Evolutionary conservation across 2,888 invertebrate genomes (phyloP), one percentile per base, ranked within the genome.

Genomic region (Troides helena): DNA sequence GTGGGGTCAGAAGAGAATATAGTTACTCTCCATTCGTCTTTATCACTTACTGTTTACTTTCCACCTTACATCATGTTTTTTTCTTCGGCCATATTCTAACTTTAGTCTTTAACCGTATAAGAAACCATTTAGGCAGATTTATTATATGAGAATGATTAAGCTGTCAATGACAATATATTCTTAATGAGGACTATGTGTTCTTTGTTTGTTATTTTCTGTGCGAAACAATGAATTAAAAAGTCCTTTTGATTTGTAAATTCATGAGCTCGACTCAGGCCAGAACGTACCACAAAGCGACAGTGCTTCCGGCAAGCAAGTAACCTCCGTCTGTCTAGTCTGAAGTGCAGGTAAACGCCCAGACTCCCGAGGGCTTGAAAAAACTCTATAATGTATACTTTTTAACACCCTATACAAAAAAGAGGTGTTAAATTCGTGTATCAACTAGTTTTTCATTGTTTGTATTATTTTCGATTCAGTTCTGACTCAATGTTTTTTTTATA

Each of bases 281-380:
- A 63, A 66, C 10, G 60, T 53, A 30, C 46, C 30, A 53, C 17
- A 60, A 63, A 50, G 43, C 60, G 43, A 63, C 59, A 59, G 10
- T 14, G 70, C 59, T 59, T 25, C 59, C 69, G 62, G 25, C 46
- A 30, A 46, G 59, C 43, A 36, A 62, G 53, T 46, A 36, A 25
- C 23, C 62, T 57, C 1, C 60, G 50, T 39, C 67, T 70, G 50
- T 53, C 67, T 70, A 67, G 67, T 53, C 70, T 60, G 53, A 60
- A 67, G 70, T 67, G 59, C 50, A 12, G 53, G 70, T 61, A 65
- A 70, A 63, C n/a, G 59, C 60, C 60, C 58, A 39, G 65, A 57
- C 56, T 46, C 57, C 39, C 36, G 56, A 57, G 56, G 25, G 25
- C 50, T 25, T 14, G 23, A 50, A 7, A 50, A 62, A 25, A 30